Evolutionary conservation across 37 sponge, comb jelly and placozoan genomes (phyloP), one percentile per base, ranked within the genome.

Genomic region (Beroe forskalii): DNA sequence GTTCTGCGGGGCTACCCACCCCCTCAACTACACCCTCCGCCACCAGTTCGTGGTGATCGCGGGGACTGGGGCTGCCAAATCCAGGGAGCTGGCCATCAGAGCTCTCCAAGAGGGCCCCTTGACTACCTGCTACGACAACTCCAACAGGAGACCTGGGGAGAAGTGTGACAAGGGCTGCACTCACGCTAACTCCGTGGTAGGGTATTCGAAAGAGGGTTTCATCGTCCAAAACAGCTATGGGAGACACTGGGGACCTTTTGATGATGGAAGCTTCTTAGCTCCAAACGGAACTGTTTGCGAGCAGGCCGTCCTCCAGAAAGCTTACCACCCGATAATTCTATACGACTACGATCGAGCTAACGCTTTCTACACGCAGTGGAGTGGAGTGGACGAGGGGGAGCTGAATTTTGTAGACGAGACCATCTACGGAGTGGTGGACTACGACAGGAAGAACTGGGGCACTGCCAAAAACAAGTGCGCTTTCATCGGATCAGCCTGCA

Each of bases 21-120:
- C 37, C 6, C 22, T 1, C 1, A 72, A 72, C 75, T 72, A 35
- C 38, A 39, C 75, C 9, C 40, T 72, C 9, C 22, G 35, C 39
- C 39, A 72, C 6, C 75, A 72, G 75, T 72, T 72, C 39, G 75
- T 37, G 20, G 8, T 72, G 20, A 72, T 72, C 9, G 75, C 75
- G 2, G 37, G 40, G 3, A 72, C 40, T 9, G 2, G 40, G 30
- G 4, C 75, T 20, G 75, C 40, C 9, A 4, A 33, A 20, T 8
- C 22, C 12, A 6, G 0, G 20, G 75, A 23, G 23, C 28, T 36
- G 35, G 22, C 22, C 8, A n/a, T n/a, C n/a, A n/a, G n/a, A n/a
- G n/a, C n/a, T n/a, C n/a, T n/a, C n/a, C n/a, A n/a, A n/a, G n/a
- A 33, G 14, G 22, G 40, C 4, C 2, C 39, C 75, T 33, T 20